Conservation (phyloP, 2,113 vertebrate genomes). For the Gambusia affinis region DNA sequence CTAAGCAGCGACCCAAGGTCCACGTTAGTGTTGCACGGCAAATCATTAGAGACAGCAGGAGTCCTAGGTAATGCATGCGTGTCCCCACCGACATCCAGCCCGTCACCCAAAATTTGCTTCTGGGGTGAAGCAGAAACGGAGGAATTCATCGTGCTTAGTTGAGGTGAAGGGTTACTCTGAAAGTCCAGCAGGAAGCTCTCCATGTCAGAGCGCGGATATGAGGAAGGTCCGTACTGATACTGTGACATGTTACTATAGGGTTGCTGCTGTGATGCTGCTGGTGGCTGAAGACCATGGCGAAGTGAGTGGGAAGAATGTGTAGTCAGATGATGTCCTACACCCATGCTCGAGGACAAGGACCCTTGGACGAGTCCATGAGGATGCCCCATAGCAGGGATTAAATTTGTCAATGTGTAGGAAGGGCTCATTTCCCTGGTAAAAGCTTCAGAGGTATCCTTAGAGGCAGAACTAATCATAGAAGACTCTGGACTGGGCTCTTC, state of each 20-base stretch:
- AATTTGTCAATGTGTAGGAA: conserved; percentile 84
- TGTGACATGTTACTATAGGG: conserved; percentile 81
- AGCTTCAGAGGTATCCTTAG: conserved; percentile 81
- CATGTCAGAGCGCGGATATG: conserved; percentile 93
- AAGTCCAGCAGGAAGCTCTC: conserved; percentile 95
- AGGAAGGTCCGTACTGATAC: conserved; percentile 96
- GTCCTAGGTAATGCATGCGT: conserved; percentile 88
- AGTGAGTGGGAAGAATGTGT: conserved; percentile 74
- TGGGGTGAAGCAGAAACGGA: conserved; percentile 83
- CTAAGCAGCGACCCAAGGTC: conserved; percentile 93
- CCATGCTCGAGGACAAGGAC: conserved; percentile 82
- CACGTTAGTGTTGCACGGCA: conserved; percentile 93
- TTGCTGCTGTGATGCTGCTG: conserved; percentile 68
- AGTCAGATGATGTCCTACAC: conserved; percentile 74
- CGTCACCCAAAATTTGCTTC: conserved; percentile 81
- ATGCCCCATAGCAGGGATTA: conserved; percentile 79
- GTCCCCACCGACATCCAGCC: conserved; percentile 68
- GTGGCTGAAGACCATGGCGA: conserved; percentile 85
- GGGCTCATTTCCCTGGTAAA: conserved; percentile 85
- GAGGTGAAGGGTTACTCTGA: conserved; percentile 87
- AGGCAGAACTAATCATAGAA: conserved; percentile 79
- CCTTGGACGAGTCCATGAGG: conserved; percentile 88
- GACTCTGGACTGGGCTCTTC: conserved; percentile 88
- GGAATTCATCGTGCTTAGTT: conserved; percentile 81
- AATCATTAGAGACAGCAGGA: conserved; percentile 86